Conservation (phyloP, 2,888 invertebrate species). For the Oscheius sp. region DNA sequence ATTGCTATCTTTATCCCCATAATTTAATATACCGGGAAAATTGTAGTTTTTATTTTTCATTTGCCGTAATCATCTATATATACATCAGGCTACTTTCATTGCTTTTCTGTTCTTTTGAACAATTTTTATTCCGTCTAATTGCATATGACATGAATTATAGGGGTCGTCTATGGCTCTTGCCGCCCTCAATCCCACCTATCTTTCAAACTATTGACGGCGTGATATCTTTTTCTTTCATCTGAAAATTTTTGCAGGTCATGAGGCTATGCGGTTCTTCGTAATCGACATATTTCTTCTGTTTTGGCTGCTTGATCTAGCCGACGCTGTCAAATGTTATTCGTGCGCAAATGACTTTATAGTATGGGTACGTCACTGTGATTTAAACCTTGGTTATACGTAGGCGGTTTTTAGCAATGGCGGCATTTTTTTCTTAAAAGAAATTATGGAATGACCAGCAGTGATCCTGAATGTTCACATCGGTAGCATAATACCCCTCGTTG, state of each 20-base stretch:
- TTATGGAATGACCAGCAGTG: conserved; percentile 62
- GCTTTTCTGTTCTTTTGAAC: not conserved
- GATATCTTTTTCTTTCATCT: not conserved
- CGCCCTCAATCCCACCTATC: not conserved
- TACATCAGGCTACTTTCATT: not conserved
- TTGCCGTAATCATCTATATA: not conserved
- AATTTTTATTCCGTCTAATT: not conserved
- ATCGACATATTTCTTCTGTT: conserved; percentile 9
- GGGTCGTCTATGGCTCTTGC: not conserved
- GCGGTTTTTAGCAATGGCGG: conserved; percentile 66
- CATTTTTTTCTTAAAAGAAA: conserved; percentile 69
- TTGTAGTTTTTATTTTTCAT: not conserved
- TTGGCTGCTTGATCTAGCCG: conserved; percentile 16
- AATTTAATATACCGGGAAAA: not conserved
- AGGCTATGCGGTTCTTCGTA: conserved; percentile 31
- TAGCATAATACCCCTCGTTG: not conserved
- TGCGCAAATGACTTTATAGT: conserved; percentile 71
- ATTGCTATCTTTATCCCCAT: not conserved
- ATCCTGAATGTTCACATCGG: conserved; percentile 58
- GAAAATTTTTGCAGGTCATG: conserved; percentile 30
- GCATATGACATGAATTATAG: conserved; percentile 26
- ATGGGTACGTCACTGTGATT: conserved; percentile 57
- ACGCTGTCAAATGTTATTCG: conserved; percentile 63
- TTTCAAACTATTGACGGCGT: not conserved
- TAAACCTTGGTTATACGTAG: too few species aligned